Conservation (phyloP, 2,113 vertebrate species). For the Marcusenius ussheri region DNA sequence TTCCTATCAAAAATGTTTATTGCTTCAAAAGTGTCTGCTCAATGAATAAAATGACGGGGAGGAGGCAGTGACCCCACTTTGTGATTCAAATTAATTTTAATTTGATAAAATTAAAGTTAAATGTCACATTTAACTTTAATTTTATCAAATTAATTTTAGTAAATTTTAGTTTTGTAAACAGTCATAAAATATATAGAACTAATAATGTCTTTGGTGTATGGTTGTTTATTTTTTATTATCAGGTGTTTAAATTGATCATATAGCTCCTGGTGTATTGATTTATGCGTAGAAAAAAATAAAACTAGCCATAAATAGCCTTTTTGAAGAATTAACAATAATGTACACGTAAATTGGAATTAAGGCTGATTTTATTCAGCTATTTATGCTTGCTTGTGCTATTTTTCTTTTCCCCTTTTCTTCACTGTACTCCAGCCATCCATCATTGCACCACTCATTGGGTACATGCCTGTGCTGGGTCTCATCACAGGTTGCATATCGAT, state of each 20-base stretch:
- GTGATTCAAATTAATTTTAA: too few relatives aligned
- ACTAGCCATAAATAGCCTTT: background rate
- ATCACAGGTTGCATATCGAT: background rate
- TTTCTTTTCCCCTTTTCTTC: background rate
- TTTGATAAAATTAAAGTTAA: too few relatives aligned
- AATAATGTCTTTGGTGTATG: background rate
- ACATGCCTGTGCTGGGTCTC: background rate
- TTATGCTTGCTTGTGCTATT: background rate
- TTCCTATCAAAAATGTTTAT: background rate
- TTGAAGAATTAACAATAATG: background rate
- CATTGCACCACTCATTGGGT: background rate
- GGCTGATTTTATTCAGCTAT: background rate
- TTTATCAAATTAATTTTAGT: background rate
- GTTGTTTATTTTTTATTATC: background rate
- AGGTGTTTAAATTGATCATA: background rate
- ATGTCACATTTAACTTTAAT: background rate
- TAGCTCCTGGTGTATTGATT: too few relatives aligned
- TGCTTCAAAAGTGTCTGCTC: background rate
- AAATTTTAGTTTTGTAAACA: background rate
- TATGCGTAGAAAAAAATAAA: background rate
- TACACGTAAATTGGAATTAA: background rate
- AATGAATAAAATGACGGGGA: background rate
- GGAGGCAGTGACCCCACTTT: too few relatives aligned
- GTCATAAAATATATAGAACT: background rate
- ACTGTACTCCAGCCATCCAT: background rate